These are phyloP conservation scores for Psettodes erumei DNA, from an alignment of 2,113 vertebrate genomes.

Conservation along the genomic window DNA sequence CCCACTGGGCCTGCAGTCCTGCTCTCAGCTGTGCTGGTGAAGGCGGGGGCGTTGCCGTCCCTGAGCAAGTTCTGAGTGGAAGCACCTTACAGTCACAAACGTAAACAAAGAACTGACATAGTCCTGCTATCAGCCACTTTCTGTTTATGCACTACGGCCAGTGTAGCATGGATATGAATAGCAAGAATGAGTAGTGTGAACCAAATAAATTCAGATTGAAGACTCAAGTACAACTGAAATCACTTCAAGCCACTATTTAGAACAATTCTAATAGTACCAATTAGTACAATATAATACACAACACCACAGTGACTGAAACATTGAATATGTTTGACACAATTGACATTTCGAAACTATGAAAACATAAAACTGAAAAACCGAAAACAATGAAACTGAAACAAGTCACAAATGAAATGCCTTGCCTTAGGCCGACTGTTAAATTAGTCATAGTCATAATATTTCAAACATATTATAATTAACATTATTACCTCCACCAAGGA, in stretches of 20 bases:
- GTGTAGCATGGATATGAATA: background rate
- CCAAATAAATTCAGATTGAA: background rate
- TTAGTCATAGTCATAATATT: background rate
- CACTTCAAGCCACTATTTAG: constrained; percentile 64
- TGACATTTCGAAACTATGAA: constrained; percentile 18
- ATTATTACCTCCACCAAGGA: too few species aligned
- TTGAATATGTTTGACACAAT: background rate
- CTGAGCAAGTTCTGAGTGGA: constrained; percentile 79
- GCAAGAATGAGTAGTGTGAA: background rate
- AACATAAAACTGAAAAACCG: too few species aligned
- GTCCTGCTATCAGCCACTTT: constrained; percentile 59
- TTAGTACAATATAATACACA: background rate
- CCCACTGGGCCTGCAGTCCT: constrained; percentile 77
- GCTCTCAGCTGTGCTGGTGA: constrained; percentile 83
- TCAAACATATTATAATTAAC: background rate
- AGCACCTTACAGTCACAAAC: constrained; percentile 11
- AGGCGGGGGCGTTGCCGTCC: constrained; percentile 76
- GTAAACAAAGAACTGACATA: constrained; percentile 21
- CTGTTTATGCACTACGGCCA: constrained; percentile 45
- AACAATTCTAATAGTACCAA: too few species aligned
- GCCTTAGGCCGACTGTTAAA: constrained; percentile 13
- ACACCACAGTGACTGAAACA: background rate
- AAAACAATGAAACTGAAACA: too few species aligned
- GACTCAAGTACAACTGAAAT: constrained; percentile 3
- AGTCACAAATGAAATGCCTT: background rate